Base-by-base conservation (phyloP, 2,888 invertebrate genomes). In the Sturmia bella region DNA sequence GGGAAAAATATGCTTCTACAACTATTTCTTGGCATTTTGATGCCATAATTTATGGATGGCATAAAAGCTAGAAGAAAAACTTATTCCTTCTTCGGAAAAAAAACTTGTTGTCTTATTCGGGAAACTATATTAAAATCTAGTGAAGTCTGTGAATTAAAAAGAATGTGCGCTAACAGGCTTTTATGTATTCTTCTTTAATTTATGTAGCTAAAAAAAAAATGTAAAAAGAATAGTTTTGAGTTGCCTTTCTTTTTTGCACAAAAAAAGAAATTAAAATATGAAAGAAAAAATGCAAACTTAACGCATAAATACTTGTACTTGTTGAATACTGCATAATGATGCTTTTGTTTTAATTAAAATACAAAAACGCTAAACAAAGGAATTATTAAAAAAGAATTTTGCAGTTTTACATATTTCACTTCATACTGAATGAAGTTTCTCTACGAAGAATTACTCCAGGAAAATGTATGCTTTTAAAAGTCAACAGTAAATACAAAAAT, bases 271-370 rank as follows among this genome's bases (percentile, higher is more conserved):
- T 12, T 32, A 32, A 32, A 32, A 32, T 32, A 32, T 39, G 13
- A 15, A 37, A 24, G 13, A 37, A n/a, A 59, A 24, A n/a, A 9
- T 70, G 15, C 17, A 59, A 59, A 52, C 50, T 59, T 59, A 50
- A 7, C 3, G 21, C 32, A 32, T 32, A 32, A 32, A 32, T 32
- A 32, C 32, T 32, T 48, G 9, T 17, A 12, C 39, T 41, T 43
- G 24, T 17, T 21, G 9, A 48, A 43, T 13, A 70, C 57, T 32
- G 70, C 48, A 48, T 48, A 13, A 19, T 39, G 32, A 32, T 45
- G 27, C 11, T 32, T 3, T 17, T 32, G 19, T 43, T 68, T 3
- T 12, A 41, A 54, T 17, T 41, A 54, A 13, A 21, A 21, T 21
- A 6, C 27, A 27, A 32, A 32, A 32, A 9, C 9, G 32, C 32